Conservation (phyloP, 2,888 invertebrate species). For the Caenorhabditis macrosperma region DNA sequence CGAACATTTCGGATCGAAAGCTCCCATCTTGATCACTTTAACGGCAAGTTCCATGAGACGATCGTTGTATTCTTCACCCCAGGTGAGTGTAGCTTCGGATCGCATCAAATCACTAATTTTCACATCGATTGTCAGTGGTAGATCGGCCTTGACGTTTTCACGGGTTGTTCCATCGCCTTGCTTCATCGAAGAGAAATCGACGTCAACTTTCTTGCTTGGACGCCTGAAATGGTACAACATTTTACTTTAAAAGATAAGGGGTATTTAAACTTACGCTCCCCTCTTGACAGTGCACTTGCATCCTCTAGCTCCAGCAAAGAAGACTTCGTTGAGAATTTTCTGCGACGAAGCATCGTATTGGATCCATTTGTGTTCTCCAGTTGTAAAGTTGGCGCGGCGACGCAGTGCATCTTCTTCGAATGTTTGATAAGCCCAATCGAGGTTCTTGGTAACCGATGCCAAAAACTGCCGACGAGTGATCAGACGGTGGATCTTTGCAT, state of each 20-base stretch:
- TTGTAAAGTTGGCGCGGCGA: conserved; percentile 8
- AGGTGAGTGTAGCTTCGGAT: conserved; percentile 30
- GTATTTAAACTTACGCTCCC: conserved; percentile 32
- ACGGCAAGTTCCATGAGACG: conserved; percentile 26
- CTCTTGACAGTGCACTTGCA: conserved; percentile 28
- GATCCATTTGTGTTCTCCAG: conserved; percentile 58
- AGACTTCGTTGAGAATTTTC: conserved; percentile 56
- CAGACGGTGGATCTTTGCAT: conserved; percentile 22
- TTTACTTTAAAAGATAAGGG: background rate
- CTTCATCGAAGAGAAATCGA: conserved; percentile 56
- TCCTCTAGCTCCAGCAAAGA: conserved; percentile 44
- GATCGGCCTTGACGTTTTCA: conserved; percentile 30
- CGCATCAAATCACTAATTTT: conserved; percentile 26
- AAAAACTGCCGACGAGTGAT: conserved; percentile 23
- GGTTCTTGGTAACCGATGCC: background rate
- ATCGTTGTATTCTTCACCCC: conserved; percentile 28
- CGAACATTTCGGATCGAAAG: conserved; percentile 57
- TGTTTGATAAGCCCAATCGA: conserved; percentile 39
- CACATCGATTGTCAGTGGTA: conserved; percentile 21
- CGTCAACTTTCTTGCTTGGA: conserved; percentile 25
- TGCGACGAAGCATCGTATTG: conserved; percentile 31
- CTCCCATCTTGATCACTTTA: conserved; percentile 23
- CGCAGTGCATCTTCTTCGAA: conserved; percentile 25
- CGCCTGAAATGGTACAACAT: conserved; percentile 31
- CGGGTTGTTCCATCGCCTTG: conserved; percentile 29